Base-by-base conservation (phyloP, 2,113 vertebrate genomes). In the Paradoxurus hermaphroditus region DNA sequence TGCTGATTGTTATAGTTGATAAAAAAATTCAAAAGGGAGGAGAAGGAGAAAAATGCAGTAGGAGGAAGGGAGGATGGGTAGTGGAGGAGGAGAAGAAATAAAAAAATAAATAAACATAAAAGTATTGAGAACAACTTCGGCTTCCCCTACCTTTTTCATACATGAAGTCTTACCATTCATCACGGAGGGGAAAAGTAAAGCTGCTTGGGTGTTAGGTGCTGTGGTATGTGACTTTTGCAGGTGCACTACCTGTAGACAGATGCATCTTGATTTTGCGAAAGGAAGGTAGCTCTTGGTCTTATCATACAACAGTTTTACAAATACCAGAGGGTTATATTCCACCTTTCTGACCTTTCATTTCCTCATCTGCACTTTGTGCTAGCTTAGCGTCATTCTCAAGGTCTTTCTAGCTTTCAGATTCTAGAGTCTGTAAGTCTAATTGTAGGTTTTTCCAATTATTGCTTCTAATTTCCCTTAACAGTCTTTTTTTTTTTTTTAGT, bases 281-380 rank as follows among this genome's bases (percentile, higher is more conserved):
- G 65, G 85, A 18, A 46, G 36, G 21, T 21, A 18, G 63, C n/a
- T 49, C 29, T n/a, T 56, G 65, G 8, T 63, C 51, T 25, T 63
- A n/a, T 65, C 13, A 11, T 21, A 4, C 49, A 19, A 31, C 41
- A 46, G n/a, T 78, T 96, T 85, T 91, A 65, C 86, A 93, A 82
- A 95, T 7, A 44, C 34, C 31, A 31, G 78, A 86, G 34, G 16
- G 1, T 31, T n/a, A 10, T 77, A 31, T 77, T 77, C 29, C 34
- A 67, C 46, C 59, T 79, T 90, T 53, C 23, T 97, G 89, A 79
- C 36, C 49, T 95, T 94, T 59, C 56, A 81, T 95, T 93, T 97
- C 93, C 41, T 96, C 53, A 49, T 84, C 82, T 96, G 46, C 23
- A 29, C 16, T 94, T 93, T 90, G 27, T 53, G 39, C 86, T 89